Base-by-base conservation (phyloP, 2,113 vertebrate species). In the Chionomys nivalis region DNA sequence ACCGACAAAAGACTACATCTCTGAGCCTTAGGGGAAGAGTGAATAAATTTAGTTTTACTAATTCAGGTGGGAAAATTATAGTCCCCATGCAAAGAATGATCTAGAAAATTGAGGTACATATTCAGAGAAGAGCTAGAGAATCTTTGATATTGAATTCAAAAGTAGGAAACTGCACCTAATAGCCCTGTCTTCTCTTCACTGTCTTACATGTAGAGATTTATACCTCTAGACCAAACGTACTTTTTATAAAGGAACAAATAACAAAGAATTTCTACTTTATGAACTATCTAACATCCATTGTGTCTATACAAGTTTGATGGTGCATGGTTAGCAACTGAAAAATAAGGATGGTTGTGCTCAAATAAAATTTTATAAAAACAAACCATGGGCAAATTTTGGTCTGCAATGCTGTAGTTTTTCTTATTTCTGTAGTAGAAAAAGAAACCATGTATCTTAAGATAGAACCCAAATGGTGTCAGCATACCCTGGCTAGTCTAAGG, bases 311-410 rank as follows among this genome's bases (percentile, higher is more conserved):
- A 14, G 26, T 72, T 42, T 85, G n/a, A 14, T 47, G 11, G 7
- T 73, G 47, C 65, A 68, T 0, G 63, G 39, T 1, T 24, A 23
- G 47, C 52, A 49, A 42, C 33, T 47, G 28, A 28, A 82, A 73
- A 65, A 66, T 66, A n/a, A 95, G 13, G 3, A 0, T 55, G 16
- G 14, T n/a, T 92, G 8, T 88, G 16, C 82, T 87, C 58, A 39
- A 70, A 42, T 73, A 68, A 91, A n/a, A 77, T 55, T 82, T 68
- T 52, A 93, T 8, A n/a, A 81, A 95, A 90, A 72, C 44, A 75
- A 47, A 77, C 12, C 7, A 31, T 73, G 42, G 28, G 26, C 1
- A 36, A 17, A 33, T 26, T 82, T 47, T 52, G 55, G 33, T 78
- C 9, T 3, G 31, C 2, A 72, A 0, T 10, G 70, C 16, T 89